Base-by-base conservation (phyloP, 2,113 vertebrate genomes). In the Petromus typicus region DNA sequence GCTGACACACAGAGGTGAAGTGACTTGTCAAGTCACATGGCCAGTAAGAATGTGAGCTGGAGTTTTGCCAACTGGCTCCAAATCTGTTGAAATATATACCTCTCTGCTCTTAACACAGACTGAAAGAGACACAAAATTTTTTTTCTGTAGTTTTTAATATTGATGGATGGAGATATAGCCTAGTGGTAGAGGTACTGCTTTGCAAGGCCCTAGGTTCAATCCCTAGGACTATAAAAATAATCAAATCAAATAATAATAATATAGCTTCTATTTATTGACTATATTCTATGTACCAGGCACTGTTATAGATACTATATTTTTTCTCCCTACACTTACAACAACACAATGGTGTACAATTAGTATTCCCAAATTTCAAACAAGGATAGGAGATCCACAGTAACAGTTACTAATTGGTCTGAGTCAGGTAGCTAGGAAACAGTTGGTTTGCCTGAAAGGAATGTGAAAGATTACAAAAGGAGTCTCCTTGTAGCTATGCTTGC, bases 21-120 rank as follows among this genome's bases (percentile, higher is more conserved):
- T 79, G 20, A 93, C 63, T 89, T 89, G 27, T 54, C 59, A 88
- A 37, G 63, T 64, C 67, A 87, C 30, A 91, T 1, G 71, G 40
- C 66, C 90, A 13, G 0, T 57, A 90, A 80, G 43, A 56, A 82
- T 34, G 37, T 91, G 7, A 79, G 18, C 10, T 80, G 25, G 57
- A 89, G 37, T 86, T 22, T 92, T 34, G 27, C 9, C 67, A 32
- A 7, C 71, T 95, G 40, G 45, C 73, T 93, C 71, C 71, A 92
- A 96, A 96, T 34, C 54, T 96, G 56, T 23, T n/a, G 69, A 71
- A 95, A 90, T 86, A 78, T 20, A 54, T 18, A 95, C 32, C 14
- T 78, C 51, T 86, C 27, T 54, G 40, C 40, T 91, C n/a, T 32
- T 43, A 48, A 92, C 73, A 85, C 67, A 85, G 40, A 89, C 5